Evolutionary conservation across 2,888 invertebrate genomes (phyloP), one percentile per base, ranked within the genome.

Genomic region (Empis livida): DNA sequence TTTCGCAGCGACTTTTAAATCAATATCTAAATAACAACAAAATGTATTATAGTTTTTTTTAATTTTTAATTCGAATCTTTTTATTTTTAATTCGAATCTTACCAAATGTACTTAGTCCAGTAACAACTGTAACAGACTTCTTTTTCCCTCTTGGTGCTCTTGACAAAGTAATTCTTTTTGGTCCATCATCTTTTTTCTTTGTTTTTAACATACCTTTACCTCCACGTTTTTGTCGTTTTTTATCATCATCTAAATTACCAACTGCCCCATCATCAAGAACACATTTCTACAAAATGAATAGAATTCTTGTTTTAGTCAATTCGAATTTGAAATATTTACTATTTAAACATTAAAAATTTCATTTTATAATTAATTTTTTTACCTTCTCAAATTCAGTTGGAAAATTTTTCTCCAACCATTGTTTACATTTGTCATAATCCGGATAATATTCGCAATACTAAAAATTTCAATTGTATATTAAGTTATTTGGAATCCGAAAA

Each of bases 371-470:
- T 20, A 6, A 27, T 4, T 53, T 73, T 73, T 84, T 85, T 2
- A 89, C 80, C 70, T 89, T 88, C 61, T 91, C 89, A 67, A 96
- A 93, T 67, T 94, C 89, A 42, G 84, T 84, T 1, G 97, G 96
- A 54, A 97, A 73, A 73, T 96, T 83, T 61, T 87, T 86, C 69
- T 95, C 93, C 54, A 97, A 71, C 97, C 97, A 99, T 55, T 84
- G 84, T 67, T 94, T 93, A 67, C 97, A 99, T 71, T 93, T 93
- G 54, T 95, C 96, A 66, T 91, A 92, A 68, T 93, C 93, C 10
- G 96, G 96, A 71, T 95, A 94, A 70, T 90, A 95, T 74, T 97
- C 96, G 70, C 97, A 97, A 67, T 96, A 99, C 87, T 91, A 64
- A 15, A 68, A 63, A 48, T 20, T 5, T 20, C 4, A 20, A 20